These are phyloP conservation scores for Bombyx mandarina DNA, from an alignment of 1,140 invertebrate genomes.

Conservation along the genomic window DNA sequence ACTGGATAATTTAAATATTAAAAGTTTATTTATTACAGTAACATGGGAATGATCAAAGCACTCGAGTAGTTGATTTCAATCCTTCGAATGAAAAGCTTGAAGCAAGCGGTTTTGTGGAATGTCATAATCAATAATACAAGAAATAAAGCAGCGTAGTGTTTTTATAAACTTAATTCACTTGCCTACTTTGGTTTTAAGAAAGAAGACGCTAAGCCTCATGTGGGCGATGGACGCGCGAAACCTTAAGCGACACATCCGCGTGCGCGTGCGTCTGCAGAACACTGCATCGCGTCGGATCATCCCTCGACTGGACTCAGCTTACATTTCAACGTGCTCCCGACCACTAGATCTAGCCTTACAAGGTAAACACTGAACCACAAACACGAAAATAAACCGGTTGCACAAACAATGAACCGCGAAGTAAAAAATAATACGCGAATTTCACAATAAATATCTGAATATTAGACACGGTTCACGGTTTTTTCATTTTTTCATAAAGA, in stretches of 20 bases:
- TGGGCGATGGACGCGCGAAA: slow-evolving; percentile 24
- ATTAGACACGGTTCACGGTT: too few relatives aligned
- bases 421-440: slow-evolving; percentile 2
- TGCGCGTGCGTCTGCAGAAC: slow-evolving; percentile 23
- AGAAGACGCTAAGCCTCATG: slow-evolving; percentile 28
- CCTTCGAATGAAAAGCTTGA: too few relatives aligned
- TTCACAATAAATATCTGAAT: neutral
- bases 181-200: slow-evolving; percentile 27
- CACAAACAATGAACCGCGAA: too few relatives aligned
- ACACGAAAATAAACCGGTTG: neutral
- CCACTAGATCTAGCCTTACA: neutral
- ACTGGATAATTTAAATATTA: too few relatives aligned
- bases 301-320: slow-evolving; percentile 2
- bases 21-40: too few relatives aligned
- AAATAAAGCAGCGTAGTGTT: neutral
- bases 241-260: slow-evolving; percentile 26
- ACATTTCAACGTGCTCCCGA: slow-evolving; percentile 8
- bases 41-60: too few relatives aligned
- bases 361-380: neutral
- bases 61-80: too few relatives aligned
- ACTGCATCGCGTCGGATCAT: slow-evolving; percentile 8
- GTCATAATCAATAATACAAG: neutral
- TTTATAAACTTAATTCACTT: slow-evolving; percentile 19
- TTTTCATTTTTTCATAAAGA: neutral
- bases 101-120: neutral